A percentile compares a stretch with the other conserved stretches of the same genome.
These are phyloP conservation scores for Drosophila hamatofila DNA, from an alignment of 2,888 invertebrate genomes.

Conservation along the genomic window DNA sequence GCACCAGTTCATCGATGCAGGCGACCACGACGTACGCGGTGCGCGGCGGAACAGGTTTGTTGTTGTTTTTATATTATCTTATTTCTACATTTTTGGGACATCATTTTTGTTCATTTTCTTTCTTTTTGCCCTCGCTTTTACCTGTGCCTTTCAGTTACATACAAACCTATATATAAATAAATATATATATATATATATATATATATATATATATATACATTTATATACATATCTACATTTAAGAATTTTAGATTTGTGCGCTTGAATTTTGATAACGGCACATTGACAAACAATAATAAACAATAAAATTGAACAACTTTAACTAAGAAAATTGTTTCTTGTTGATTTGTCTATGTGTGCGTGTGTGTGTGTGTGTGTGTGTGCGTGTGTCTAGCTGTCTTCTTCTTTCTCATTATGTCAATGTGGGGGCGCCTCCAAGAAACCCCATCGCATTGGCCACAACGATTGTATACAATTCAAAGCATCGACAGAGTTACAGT, in stretches of 20 bases:
- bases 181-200: not conserved
- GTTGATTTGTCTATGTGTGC: not conserved
- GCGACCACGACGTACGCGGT: conserved; percentile 70
- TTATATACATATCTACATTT: not conserved
- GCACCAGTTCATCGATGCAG: conserved; percentile 70
- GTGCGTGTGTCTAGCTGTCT: not conserved
- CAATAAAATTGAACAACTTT: conserved; percentile 10
- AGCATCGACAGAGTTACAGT: conserved; percentile 26
- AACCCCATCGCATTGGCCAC: not conserved
- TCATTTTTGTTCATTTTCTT: not conserved
- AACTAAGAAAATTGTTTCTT: conserved; percentile 19
- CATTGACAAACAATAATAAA: conserved; percentile 1
- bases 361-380: conserved; percentile 1
- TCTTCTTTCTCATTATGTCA: conserved; percentile 4
- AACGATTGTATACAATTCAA: conserved; percentile 14
- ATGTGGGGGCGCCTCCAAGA: conserved; percentile 9
- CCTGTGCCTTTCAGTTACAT: conserved; percentile 7
- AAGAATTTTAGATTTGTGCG: not conserved
- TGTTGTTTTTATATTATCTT: conserved; percentile 50
- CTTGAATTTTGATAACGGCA: conserved; percentile 19
- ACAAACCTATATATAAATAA: not conserved
- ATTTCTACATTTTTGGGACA: conserved; percentile 15
- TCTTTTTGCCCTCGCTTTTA: conserved; percentile 24
- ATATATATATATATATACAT: not conserved
- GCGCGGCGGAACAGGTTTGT: conserved; percentile 83